Evolutionary conservation across 2,113 vertebrate species (phyloP).

Genomic region (Vulpes vulpes): DNA sequence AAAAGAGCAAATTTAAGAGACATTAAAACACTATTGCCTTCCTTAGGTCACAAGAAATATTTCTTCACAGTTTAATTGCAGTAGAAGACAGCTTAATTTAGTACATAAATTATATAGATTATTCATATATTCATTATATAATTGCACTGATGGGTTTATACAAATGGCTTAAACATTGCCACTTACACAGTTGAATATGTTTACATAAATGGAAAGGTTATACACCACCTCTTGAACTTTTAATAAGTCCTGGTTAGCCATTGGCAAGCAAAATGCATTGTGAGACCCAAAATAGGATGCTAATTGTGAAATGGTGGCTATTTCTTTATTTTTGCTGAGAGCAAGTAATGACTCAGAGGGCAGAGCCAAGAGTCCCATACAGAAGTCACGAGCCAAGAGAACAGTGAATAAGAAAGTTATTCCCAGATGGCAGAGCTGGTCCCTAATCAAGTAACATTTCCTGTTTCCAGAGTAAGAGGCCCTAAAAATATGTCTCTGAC

Average conservation of each 20-base stretch:
- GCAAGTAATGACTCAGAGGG: neutral
- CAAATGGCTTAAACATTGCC: slow-evolving; percentile 1
- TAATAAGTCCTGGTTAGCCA: neutral
- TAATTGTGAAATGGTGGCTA: neutral
- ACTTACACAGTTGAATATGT: neutral
- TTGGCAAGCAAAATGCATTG: neutral
- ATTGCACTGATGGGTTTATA: slow-evolving; percentile 47
- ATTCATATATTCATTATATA: slow-evolving; percentile 32
- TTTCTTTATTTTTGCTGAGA: neutral
- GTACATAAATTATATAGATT: slow-evolving; percentile 13
- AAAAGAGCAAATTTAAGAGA: slow-evolving; percentile 37
- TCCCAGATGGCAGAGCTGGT: neutral
- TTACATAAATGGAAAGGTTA: slow-evolving; percentile 7
- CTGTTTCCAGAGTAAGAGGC: neutral
- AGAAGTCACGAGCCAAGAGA: neutral
- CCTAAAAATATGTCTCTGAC: neutral
- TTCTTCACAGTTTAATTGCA: slow-evolving; percentile 41
- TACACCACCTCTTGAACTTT: neutral
- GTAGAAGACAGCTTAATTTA: slow-evolving; percentile 8
- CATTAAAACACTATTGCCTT: neutral
- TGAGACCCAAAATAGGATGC: neutral
- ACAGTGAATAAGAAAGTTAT: neutral
- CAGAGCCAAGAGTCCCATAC: neutral
- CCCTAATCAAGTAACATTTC: neutral
- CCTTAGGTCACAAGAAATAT: slow-evolving; percentile 30